Evolutionary conservation across 2,888 invertebrate genomes (phyloP), one percentile per base, ranked within the genome.

Genomic region (Podabrus alpinus): DNA sequence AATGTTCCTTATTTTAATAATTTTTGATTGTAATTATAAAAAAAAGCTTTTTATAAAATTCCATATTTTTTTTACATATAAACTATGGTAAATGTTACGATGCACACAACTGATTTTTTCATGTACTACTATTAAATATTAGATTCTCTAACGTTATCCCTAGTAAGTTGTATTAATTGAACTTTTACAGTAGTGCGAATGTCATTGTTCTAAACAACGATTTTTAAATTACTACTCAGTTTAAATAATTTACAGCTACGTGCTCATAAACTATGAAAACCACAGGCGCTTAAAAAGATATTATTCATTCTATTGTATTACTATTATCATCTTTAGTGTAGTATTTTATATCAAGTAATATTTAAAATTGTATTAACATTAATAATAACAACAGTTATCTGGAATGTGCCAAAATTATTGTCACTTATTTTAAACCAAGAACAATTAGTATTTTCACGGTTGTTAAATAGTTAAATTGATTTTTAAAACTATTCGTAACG

Each of bases 201-300:
- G 81, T 81, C 81, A 80, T 80, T 80, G 81, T 77, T 79, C 81
- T 79, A 77, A 79, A 79, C 76, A n/a, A 71, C 59, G 21, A 66
- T 69, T 45, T 45, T 74, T 68, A 73, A 73, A 69, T 74, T 74
- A 74, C 74, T 72, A 69, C 67, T 17, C 59, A 16, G 15, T 62
- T 68, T 61, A 66, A 69, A 25, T 45, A 25, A 25, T 66, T 72
- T 75, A 75, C 75, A 67, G 72, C 69, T 72, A 75, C 68, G 62
- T 68, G 68, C 45, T 72, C 62, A 21, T 64, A 19, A 17, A 19
- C 17, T 64, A 21, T 21, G n/a, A 64, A 64, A 64, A 64, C 17
- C 21, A 45, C 45, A 13, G 13, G 3, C 45, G 45, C n/a, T 45
- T 45, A 45, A 45, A 45, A 45, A 45, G n/a, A 13, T 62, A 62